Conservation (phyloP, 2,888 invertebrate genomes). For the Campoplex nolae region DNA sequence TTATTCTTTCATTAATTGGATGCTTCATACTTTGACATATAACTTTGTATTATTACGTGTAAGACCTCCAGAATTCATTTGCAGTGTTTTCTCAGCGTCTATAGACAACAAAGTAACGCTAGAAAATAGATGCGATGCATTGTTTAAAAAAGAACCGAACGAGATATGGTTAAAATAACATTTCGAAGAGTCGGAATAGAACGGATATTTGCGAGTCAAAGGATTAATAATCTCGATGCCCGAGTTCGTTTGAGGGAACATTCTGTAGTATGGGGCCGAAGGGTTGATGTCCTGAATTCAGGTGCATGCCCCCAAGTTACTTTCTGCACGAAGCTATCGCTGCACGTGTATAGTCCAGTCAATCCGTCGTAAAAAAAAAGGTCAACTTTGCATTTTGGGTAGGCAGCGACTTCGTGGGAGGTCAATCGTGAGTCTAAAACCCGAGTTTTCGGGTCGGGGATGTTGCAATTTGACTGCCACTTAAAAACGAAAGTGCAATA, state of each 20-base stretch:
- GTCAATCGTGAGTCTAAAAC: no score
- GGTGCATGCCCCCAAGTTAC: constrained; percentile 54
- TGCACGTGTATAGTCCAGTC: neutral
- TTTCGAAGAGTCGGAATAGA: constrained; percentile 7
- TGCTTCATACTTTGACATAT: neutral
- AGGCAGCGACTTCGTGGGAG: no score
- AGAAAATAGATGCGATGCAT: neutral
- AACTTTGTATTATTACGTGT: neutral
- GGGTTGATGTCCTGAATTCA: constrained; percentile 55
- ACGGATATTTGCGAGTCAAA: constrained; percentile 48
- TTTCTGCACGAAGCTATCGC: constrained; percentile 45
- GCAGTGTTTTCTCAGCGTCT: neutral
- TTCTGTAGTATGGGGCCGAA: constrained; percentile 9
- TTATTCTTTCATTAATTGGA: neutral
- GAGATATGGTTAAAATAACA: neutral
- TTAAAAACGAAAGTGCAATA: no score
- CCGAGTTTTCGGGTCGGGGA: no score
- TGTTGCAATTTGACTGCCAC: no score
- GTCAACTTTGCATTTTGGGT: no score
- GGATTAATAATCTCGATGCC: constrained; percentile 29
- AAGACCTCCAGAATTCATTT: neutral
- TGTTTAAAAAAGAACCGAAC: neutral
- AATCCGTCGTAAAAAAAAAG: no score
- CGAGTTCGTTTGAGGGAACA: constrained; percentile 9
- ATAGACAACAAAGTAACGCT: neutral